Evolutionary conservation across 1,140 invertebrate species (phyloP).

Genomic region (Holcopasites calliopsidis): DNA sequence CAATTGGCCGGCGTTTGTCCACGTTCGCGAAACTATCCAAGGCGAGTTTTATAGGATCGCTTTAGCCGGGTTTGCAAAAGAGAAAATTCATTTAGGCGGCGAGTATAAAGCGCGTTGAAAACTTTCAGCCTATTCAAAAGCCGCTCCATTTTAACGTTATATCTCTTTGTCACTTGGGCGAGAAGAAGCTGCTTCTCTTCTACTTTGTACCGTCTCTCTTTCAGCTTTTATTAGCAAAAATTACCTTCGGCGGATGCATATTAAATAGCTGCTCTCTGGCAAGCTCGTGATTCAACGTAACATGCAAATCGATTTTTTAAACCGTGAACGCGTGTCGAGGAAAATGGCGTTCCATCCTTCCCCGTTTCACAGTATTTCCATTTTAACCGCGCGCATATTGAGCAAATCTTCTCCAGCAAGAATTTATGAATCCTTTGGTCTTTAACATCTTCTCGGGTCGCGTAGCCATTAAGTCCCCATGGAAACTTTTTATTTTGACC

Average conservation of each 20-base stretch:
- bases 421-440: not conserved
- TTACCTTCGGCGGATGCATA: slow-evolving; percentile 5
- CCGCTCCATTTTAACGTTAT: slow-evolving; percentile 4
- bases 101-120: not conserved
- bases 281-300: not conserved
- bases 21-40: not conserved
- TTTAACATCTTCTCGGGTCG: not conserved
- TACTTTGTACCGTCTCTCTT: not conserved
- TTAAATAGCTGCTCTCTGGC: not conserved
- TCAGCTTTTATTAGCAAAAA: not conserved
- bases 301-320: slow-evolving; percentile 3
- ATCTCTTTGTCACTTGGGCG: slow-evolving; percentile 2
- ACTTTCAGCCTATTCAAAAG: slow-evolving; percentile 16
- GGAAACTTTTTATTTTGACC: not conserved
- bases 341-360: not conserved
- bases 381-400: not conserved
- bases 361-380: not conserved
- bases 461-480: not conserved
- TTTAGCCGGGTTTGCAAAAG: not conserved
- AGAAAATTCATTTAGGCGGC: slow-evolving; percentile 5
- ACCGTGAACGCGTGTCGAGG: not conserved
- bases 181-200: not conserved
- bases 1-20: slow-evolving; percentile 8
- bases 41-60: slow-evolving; percentile 9
- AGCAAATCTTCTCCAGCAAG: not conserved